These are phyloP conservation scores for Thalassoma bifasciatum DNA, from an alignment of 2,113 vertebrate species.

Conservation along the genomic window DNA sequence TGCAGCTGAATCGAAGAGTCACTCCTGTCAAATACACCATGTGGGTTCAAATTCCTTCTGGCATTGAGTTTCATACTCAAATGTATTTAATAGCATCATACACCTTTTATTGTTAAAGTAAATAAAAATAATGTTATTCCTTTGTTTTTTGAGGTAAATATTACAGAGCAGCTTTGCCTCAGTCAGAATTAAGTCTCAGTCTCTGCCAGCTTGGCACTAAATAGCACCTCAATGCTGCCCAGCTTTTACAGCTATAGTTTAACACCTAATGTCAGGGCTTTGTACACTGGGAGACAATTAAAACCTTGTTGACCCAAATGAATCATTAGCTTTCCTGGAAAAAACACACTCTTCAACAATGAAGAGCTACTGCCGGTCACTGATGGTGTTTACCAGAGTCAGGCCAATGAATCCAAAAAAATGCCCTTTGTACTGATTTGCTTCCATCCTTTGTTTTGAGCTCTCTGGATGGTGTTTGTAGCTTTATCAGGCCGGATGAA, in stretches of 20 bases:
- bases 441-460: constrained; percentile 54
- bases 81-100: too few relatives aligned
- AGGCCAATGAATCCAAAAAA: constrained; percentile 26
- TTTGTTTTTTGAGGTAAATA: constrained; percentile 2
- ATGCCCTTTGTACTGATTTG: constrained; percentile 50
- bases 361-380: constrained; percentile 31
- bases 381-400: constrained; percentile 36
- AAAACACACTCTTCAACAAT: constrained; percentile 32
- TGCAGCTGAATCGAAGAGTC: constrained; percentile 33
- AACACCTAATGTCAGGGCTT: constrained; percentile 77
- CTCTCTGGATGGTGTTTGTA: constrained; percentile 38
- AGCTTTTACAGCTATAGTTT: constrained; percentile 76
- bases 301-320: constrained; percentile 71
- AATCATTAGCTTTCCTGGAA: constrained; percentile 59
- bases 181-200: constrained; percentile 36
- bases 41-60: not conserved
- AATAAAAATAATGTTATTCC: not conserved
- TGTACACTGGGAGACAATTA: constrained; percentile 72
- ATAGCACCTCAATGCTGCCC: constrained; percentile 30
- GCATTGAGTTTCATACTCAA: not conserved
- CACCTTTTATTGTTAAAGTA: not conserved
- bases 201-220: constrained; percentile 50
- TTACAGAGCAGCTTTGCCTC: constrained; percentile 24
- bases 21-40: constrained; percentile 39
- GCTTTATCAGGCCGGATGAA: constrained; percentile 40